Evolutionary conservation across 2,888 invertebrate genomes (phyloP), one percentile per base, ranked within the genome.

Genomic region (Hemicrepidius hirtus): DNA sequence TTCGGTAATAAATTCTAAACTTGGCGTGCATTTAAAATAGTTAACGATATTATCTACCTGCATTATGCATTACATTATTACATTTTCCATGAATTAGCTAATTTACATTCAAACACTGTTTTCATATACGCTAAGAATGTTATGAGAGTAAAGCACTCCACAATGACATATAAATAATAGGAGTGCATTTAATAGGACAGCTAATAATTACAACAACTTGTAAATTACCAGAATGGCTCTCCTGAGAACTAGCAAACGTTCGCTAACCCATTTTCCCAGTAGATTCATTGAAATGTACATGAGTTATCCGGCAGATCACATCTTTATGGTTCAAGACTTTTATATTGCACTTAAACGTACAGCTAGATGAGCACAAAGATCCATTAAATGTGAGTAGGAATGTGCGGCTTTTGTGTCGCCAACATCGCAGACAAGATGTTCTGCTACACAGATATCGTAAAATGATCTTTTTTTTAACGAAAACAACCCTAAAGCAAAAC

Each of bases 201-300:
- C 57, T 55, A 67, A 41, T 67, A 55, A 68, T 60, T 68, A 50
- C 59, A 49, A 20, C 59, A 49, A 46, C 21, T 49, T 44, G 66
- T 68, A 68, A 68, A 68, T 68, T 68, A 40, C 46, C 37, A 46
- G 57, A 68, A 68, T 49, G 60, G n/a, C 13, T 50, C 68, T 60
- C 68, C 21, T 28, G 60, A 24, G 68, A 37, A 32, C 21, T 40
- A 55, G 28, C 49, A 49, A n/a, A 49, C 50, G 40, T 5, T 49
- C 44, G 24, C 28, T 59, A 59, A 46, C 68, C 49, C 28, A 68
- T 13, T 68, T 68, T 68, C 59, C 13, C 7, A 53, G 60, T 16
- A 53, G 37, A 68, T 68, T 62, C 50, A 68, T 62, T 50, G 62
- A 68, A 62, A 62, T 68, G 44, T 46, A 35, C 63, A 49, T 35